phyloP scores from a whole-genome alignment of 2,888 invertebrate species.

The Drosophila birchii region DNA sequence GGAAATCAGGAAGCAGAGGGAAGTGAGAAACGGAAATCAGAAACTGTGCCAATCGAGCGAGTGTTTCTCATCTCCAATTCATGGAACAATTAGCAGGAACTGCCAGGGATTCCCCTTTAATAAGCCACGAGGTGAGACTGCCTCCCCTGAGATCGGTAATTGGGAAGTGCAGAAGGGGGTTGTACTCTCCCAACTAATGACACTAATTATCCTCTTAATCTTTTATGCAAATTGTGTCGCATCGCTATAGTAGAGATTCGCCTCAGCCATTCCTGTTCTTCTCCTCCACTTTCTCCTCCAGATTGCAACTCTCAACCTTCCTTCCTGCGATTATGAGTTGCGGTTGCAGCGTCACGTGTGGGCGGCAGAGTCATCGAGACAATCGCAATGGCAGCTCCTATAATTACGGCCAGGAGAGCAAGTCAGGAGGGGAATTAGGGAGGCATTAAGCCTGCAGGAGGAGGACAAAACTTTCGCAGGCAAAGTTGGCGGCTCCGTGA shows the following conservation, averaged over 20 bases:
- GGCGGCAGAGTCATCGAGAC: constrained; percentile 66
- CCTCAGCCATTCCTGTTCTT: constrained; percentile 3
- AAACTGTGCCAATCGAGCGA: constrained; percentile 69
- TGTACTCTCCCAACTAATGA: constrained; percentile 64
- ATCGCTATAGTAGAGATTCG: constrained; percentile 13
- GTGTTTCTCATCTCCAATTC: constrained; percentile 38
- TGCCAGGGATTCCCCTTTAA: constrained; percentile 22
- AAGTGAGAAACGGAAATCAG: constrained; percentile 13
- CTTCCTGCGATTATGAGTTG: constrained; percentile 38
- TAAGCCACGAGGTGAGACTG: constrained; percentile 26
- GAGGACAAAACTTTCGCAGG: constrained; percentile 61
- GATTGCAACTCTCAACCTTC: not conserved
- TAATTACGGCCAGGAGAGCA: constrained; percentile 57
- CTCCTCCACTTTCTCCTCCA: constrained; percentile 1
- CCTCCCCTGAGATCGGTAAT: constrained; percentile 14
- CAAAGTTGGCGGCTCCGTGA: constrained; percentile 68
- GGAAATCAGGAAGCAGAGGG: constrained; percentile 7
- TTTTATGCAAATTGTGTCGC: constrained; percentile 72
- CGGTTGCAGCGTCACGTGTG: constrained; percentile 69
- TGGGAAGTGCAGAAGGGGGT: not conserved
- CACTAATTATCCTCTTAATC: constrained; percentile 78
- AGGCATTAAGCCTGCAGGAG: constrained; percentile 8
- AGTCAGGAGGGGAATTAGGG: constrained; percentile 2
- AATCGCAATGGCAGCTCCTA: constrained; percentile 74
- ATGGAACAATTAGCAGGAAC: constrained; percentile 52